phyloP scores from a whole-genome alignment of 1,140 invertebrate genomes.

The Leptopilina clavipes region DNA sequence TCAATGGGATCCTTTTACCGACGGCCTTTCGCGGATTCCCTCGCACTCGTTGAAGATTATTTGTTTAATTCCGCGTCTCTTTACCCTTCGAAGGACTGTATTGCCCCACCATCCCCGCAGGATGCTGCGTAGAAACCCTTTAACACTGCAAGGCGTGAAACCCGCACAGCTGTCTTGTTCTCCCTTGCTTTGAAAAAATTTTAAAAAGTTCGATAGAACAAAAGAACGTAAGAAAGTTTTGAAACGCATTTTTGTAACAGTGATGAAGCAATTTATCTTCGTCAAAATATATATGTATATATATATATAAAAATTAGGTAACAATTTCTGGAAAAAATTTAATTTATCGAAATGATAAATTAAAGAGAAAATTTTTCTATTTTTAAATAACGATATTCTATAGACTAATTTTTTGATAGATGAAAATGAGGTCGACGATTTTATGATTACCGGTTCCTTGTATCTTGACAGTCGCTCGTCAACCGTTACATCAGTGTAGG shows the following conservation, averaged over 20 bases:
- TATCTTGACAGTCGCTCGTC: slow-evolving; percentile 48
- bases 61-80: slow-evolving; percentile 70
- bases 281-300: too few species aligned
- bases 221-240: too few species aligned
- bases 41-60: slow-evolving; percentile 65
- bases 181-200: background rate
- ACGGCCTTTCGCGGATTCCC: slow-evolving; percentile 67
- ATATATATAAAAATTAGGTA: too few species aligned
- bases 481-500: slow-evolving; percentile 47
- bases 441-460: slow-evolving; percentile 58
- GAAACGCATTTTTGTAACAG: too few species aligned
- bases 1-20: slow-evolving; percentile 74
- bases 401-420: background rate
- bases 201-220: background rate
- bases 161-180: background rate
- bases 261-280: too few species aligned
- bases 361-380: background rate
- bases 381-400: too few species aligned
- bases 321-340: too few species aligned
- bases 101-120: background rate
- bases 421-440: slow-evolving; percentile 43
- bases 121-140: background rate
- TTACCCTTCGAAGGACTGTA: slow-evolving; percentile 33
- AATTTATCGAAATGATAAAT: background rate
- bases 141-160: slow-evolving; percentile 23